phyloP scores from a whole-genome alignment of 2,888 invertebrate genomes.

The Barypeithes pellucidus region DNA sequence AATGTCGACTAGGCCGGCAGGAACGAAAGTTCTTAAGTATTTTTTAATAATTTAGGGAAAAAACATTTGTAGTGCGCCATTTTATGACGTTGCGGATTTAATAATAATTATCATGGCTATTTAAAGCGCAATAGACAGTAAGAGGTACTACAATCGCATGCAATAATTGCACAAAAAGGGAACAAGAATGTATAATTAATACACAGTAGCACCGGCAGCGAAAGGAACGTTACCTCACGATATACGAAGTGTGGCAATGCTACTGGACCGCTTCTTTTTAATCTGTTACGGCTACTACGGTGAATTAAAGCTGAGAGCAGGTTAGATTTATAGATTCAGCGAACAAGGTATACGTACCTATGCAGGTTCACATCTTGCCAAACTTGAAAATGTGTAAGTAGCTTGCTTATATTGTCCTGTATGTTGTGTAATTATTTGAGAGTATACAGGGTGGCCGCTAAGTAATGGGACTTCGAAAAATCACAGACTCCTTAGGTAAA shows the following conservation, averaged over 20 bases:
- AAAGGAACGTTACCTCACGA: constrained; percentile 33
- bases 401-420: constrained; percentile 14
- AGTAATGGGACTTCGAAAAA: too few relatives aligned
- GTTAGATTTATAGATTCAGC: neutral
- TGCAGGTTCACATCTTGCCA: constrained; percentile 18
- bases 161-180: neutral
- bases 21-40: too few relatives aligned
- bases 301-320: constrained; percentile 6
- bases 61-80: too few relatives aligned
- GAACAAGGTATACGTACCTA: constrained; percentile 16
- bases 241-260: constrained; percentile 14
- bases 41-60: too few relatives aligned
- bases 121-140: too few relatives aligned
- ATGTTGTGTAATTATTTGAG: neutral
- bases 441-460: too few relatives aligned
- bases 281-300: constrained; percentile 2
- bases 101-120: too few relatives aligned
- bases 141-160: neutral
- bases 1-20: too few relatives aligned
- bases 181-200: constrained; percentile 28
- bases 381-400: constrained; percentile 12
- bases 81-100: too few relatives aligned
- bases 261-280: constrained; percentile 10
- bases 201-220: constrained; percentile 6
- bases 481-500: too few relatives aligned